Percentiles rank a stretch among this genome's conserved stretches.
phyloP scores from a whole-genome alignment of 1,140 invertebrate species.

The Muscidifurax raptorellus region DNA sequence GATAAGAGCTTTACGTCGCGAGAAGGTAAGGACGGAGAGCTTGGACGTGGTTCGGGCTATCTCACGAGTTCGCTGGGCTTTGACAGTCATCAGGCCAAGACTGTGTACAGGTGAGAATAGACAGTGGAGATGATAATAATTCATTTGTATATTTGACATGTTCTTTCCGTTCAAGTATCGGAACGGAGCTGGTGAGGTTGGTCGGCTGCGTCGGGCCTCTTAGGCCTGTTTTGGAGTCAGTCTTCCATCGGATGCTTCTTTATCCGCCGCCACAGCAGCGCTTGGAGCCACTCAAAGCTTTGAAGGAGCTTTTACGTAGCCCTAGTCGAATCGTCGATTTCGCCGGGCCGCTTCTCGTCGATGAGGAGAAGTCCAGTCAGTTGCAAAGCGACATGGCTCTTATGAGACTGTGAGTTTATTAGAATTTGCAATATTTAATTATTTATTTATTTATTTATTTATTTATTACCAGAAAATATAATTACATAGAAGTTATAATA shows the following conservation, averaged over 20 bases:
- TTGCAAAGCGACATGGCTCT: slow-evolving; percentile 91
- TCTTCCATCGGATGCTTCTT: slow-evolving; percentile 93
- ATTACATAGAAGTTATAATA: too few species aligned
- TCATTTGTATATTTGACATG: not conserved
- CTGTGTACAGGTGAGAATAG: slow-evolving; percentile 88
- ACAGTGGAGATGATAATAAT: too few species aligned
- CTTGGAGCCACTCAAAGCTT: slow-evolving; percentile 88
- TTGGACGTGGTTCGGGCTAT: slow-evolving; percentile 84
- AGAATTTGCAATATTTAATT: not conserved
- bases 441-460: too few species aligned
- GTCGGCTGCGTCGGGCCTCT: slow-evolving; percentile 89
- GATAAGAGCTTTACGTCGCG: slow-evolving; percentile 84
- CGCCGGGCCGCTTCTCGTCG: slow-evolving; percentile 81
- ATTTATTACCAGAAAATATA: too few species aligned
- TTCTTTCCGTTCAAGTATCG: slow-evolving; percentile 80
- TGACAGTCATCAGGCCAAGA: slow-evolving; percentile 87
- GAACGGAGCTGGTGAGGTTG: slow-evolving; percentile 89
- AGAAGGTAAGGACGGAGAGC: slow-evolving; percentile 77
- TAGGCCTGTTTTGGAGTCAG: slow-evolving; percentile 91
- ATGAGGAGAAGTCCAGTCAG: slow-evolving; percentile 84
- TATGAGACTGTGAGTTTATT: slow-evolving; percentile 86
- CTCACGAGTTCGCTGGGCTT: slow-evolving; percentile 84
- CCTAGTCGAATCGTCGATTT: slow-evolving; percentile 84
- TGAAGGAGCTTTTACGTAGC: slow-evolving; percentile 84
- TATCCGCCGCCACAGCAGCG: slow-evolving; percentile 90